These are phyloP conservation scores for Panurus biarmicus DNA, from an alignment of 2,113 vertebrate species.

Conservation along the genomic window DNA sequence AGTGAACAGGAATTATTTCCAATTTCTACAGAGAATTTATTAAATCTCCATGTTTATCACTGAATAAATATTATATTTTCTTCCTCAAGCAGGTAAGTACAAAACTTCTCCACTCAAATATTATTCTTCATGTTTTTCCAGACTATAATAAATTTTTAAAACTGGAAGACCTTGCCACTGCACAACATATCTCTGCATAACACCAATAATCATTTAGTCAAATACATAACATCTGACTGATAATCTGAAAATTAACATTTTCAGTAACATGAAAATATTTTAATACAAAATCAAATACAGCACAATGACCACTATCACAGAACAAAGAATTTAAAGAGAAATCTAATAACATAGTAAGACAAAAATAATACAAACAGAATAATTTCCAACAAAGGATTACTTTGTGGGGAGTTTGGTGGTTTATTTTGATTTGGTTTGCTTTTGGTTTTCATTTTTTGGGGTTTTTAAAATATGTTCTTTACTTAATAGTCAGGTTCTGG, in stretches of 20 bases:
- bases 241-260: not conserved
- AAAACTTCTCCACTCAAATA: not conserved
- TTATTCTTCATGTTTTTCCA: not conserved
- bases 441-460: accelerated
- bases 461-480: not conserved
- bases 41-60: not conserved
- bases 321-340: not conserved
- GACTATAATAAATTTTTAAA: not conserved
- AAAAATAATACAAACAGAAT: not conserved
- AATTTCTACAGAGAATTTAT: not conserved
- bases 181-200: not conserved
- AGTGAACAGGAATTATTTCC: not conserved
- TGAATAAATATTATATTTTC: not conserved
- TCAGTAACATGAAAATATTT: not conserved
- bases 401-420: not conserved
- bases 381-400: not conserved
- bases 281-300: not conserved
- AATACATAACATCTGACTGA: not conserved
- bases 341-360: not conserved
- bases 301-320: not conserved
- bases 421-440: not conserved
- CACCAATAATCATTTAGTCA: not conserved
- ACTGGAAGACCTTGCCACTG: not conserved
- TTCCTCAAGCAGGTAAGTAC: not conserved
- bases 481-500: not conserved